Percentiles rank a stretch among this genome's conserved stretches.
phyloP scores from a whole-genome alignment of 2,113 vertebrate genomes.

The Dendrocopos noguchii region DNA sequence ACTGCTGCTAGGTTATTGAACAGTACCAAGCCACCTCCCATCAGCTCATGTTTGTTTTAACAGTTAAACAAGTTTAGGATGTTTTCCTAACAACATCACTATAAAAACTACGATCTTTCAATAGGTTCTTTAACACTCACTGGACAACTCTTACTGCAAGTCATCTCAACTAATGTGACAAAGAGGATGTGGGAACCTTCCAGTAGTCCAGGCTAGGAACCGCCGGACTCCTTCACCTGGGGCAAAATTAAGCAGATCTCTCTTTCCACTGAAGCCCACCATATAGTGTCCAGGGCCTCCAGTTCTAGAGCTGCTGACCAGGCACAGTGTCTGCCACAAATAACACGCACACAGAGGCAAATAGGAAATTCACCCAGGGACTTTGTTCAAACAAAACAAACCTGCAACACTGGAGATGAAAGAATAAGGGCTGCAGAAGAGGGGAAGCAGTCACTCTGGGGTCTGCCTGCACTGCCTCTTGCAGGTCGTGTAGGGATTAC shows the following conservation, averaged over 20 bases:
- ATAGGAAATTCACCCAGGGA: conserved; percentile 93
- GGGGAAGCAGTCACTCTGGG: not conserved
- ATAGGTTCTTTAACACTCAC: conserved; percentile 84
- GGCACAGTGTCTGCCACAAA: conserved; percentile 91
- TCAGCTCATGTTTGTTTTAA: conserved; percentile 50
- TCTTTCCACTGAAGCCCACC: conserved; percentile 90
- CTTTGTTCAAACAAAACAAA: conserved; percentile 76
- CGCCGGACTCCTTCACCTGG: conserved; percentile 92
- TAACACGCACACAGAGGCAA: conserved; percentile 97
- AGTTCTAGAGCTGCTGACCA: conserved; percentile 94
- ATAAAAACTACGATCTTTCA: conserved; percentile 79
- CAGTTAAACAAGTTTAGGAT: conserved; percentile 54
- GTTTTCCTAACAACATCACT: conserved; percentile 69
- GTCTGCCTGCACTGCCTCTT: not conserved
- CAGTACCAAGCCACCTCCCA: conserved; percentile 15
- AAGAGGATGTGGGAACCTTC: conserved; percentile 91
- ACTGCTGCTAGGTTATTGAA: conserved; percentile 39
- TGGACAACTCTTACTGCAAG: conserved; percentile 81
- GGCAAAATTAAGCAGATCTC: conserved; percentile 93
- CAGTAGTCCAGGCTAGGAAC: conserved; percentile 97
- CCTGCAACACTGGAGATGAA: conserved; percentile 76
- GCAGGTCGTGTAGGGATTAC: not conserved
- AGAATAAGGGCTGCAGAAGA: conserved; percentile 74
- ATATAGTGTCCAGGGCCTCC: conserved; percentile 92
- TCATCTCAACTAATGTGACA: conserved; percentile 84